Percentiles rank a stretch among this genome's conserved stretches.
Conservation (phyloP, 2,888 invertebrate species). For the Bimastos eiseni region DNA sequence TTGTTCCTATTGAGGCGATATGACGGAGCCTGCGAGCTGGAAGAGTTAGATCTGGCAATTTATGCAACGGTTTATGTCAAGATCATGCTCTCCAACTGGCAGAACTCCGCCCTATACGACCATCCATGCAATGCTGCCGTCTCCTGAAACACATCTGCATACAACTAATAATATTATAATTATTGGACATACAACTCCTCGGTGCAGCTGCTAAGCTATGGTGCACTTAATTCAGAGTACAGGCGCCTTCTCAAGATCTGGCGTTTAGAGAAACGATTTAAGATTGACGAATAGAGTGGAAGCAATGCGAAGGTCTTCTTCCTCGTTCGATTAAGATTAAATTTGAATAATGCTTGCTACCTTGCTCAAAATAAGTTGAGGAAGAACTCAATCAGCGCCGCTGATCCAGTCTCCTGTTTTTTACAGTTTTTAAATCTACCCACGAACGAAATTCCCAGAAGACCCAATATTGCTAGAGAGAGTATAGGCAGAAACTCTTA, state of each 20-base stretch:
- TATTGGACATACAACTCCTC: neutral
- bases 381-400: neutral
- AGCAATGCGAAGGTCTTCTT: neutral
- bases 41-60: constrained; percentile 13
- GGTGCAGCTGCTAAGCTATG: neutral
- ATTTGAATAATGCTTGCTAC: neutral
- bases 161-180: neutral
- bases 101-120: neutral
- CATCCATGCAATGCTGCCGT: neutral
- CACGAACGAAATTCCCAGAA: too few species aligned
- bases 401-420: too few species aligned
- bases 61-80: neutral
- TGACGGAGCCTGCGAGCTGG: neutral
- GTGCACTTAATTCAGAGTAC: neutral
- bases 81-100: neutral
- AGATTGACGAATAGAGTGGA: neutral
- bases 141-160: neutral
- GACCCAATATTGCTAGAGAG: too few species aligned
- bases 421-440: too few species aligned
- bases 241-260: neutral
- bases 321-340: too few species aligned
- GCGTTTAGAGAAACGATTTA: neutral
- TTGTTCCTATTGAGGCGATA: neutral
- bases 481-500: too few species aligned
- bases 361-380: neutral